A percentile compares a stretch with the other conserved stretches of the same genome.
phyloP scores from a whole-genome alignment of 2,888 invertebrate species.

The Acrobasis suavella region DNA sequence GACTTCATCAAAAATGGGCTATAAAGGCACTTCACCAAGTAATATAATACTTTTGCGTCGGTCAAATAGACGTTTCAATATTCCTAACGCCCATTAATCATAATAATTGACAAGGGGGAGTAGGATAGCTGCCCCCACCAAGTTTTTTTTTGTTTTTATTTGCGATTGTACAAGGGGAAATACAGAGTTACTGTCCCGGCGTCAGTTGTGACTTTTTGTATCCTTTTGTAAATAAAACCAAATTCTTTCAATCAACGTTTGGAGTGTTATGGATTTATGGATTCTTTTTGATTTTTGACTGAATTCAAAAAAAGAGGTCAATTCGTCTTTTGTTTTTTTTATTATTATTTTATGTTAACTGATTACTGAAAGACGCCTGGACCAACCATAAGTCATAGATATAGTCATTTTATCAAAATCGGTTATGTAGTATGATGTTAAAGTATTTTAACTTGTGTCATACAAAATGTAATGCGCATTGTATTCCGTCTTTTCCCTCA shows the following conservation, averaged over 20 bases:
- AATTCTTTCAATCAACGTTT: background rate
- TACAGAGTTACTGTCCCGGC: background rate
- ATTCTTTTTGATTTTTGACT: no score
- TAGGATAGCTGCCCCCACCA: slow-evolving; percentile 45
- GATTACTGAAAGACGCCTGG: no score
- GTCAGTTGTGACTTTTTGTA: slow-evolving; percentile 14
- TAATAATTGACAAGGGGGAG: slow-evolving; percentile 77
- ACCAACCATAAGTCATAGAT: no score
- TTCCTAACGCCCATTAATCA: slow-evolving; percentile 78
- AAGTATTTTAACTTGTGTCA: no score
- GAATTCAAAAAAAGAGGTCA: no score
- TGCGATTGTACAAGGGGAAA: slow-evolving; percentile 45
- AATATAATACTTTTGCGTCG: slow-evolving; percentile 73
- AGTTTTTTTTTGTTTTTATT: slow-evolving; percentile 43
- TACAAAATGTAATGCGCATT: no score
- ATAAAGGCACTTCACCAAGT: slow-evolving; percentile 60
- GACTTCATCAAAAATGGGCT: slow-evolving; percentile 71
- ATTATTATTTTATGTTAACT: no score
- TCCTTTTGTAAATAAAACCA: background rate
- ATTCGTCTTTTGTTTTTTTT: no score
- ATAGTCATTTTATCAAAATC: no score
- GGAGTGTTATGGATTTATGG: background rate
- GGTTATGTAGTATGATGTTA: no score
- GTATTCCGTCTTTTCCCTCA: no score
- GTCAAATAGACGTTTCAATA: slow-evolving; percentile 79